Evolutionary conservation across 2,888 invertebrate species (phyloP).

Genomic region (Acleris literana): DNA sequence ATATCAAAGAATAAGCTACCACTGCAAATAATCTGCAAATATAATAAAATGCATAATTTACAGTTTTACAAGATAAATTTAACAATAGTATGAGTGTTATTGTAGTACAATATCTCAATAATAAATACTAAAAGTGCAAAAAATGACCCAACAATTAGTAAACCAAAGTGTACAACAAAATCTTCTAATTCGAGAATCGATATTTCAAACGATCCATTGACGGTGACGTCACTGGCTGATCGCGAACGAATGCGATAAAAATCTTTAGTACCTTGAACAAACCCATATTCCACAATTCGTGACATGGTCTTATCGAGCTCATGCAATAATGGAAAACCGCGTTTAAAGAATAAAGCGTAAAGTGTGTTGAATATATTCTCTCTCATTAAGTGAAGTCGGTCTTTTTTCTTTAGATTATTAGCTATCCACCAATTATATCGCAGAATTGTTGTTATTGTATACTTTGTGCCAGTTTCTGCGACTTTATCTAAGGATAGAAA

Average conservation of each 20-base stretch:
- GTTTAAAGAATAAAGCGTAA: conserved; percentile 28
- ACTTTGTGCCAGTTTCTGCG: conserved; percentile 10
- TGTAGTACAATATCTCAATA: conserved; percentile 13
- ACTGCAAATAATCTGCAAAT: too few species aligned
- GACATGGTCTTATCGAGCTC: conserved; percentile 17
- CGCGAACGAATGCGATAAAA: background rate
- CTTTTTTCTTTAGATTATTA: conserved; percentile 6
- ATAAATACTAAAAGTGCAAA: conserved; percentile 19
- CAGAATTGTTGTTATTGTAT: conserved; percentile 18
- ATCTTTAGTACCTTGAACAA: conserved; percentile 12
- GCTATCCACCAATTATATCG: conserved; percentile 24
- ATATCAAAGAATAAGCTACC: too few species aligned
- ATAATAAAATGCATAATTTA: too few species aligned
- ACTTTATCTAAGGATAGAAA: conserved; percentile 10
- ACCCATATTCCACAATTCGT: conserved; percentile 33
- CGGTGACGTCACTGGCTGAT: background rate
- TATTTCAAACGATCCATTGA: conserved; percentile 13
- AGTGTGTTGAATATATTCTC: conserved; percentile 29
- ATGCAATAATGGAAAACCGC: conserved; percentile 34
- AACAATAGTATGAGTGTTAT: background rate
- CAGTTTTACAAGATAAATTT: background rate
- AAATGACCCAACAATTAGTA: conserved; percentile 12
- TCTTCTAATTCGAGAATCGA: conserved; percentile 14
- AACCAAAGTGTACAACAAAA: conserved; percentile 19
- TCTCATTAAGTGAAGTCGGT: conserved; percentile 24